phyloP scores from a whole-genome alignment of 2,888 invertebrate genomes.

The Athalia rosae region DNA sequence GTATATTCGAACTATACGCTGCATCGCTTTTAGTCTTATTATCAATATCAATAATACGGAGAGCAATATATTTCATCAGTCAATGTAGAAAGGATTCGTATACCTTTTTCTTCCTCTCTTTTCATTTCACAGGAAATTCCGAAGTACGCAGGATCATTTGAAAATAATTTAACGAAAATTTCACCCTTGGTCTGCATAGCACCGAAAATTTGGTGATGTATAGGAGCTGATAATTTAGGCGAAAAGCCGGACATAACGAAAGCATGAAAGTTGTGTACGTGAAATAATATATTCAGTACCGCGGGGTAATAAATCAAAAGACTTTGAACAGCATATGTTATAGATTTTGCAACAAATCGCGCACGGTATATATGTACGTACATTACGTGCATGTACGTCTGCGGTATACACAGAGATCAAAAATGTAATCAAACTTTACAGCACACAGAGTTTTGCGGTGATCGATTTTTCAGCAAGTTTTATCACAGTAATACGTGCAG shows the following conservation, averaged over 20 bases:
- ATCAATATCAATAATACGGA: too few species aligned
- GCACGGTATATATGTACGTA: too few species aligned
- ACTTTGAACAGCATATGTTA: constrained; percentile 24
- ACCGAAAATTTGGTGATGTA: neutral
- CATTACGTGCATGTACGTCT: too few species aligned
- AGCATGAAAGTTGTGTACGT: constrained; percentile 14
- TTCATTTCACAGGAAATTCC: neutral
- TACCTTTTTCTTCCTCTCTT: neutral
- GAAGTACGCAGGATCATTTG: neutral
- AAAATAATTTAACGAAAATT: too few species aligned
- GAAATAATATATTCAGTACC: too few species aligned
- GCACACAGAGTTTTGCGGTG: neutral
- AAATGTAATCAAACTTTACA: constrained; percentile 36
- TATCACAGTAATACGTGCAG: neutral
- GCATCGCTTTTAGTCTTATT: neutral
- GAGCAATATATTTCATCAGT: too few species aligned
- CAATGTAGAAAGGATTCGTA: neutral
- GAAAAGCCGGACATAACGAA: neutral
- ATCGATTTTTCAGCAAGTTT: constrained; percentile 34
- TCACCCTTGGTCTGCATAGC: too few species aligned
- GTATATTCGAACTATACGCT: neutral
- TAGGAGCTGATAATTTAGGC: neutral
- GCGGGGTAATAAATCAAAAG: constrained; percentile 18
- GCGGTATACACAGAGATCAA: neutral
- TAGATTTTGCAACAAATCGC: constrained; percentile 20